Base-by-base conservation (phyloP, 2,888 invertebrate species). In the Pyralis farinalis region DNA sequence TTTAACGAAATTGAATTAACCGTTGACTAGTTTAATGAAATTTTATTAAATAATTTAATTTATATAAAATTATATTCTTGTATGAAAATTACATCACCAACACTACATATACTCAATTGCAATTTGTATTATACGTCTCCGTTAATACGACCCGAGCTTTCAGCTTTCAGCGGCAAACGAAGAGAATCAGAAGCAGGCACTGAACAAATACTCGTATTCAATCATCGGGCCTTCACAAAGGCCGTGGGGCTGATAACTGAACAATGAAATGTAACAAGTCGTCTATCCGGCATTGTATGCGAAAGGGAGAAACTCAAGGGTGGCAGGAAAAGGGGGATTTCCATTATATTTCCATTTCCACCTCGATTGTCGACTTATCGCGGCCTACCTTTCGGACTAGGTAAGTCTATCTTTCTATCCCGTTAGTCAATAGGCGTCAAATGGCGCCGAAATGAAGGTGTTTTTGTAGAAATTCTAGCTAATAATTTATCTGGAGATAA, bases 261-360 rank as follows among this genome's bases (percentile, higher is more conserved):
- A 88, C 88, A 88, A 87, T 88, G 88, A 86, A 87, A 87, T 85
- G 88, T 87, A 87, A 87, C 87, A 84, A 88, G 87, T 86, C 87
- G 86, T 86, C 83, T 80, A 80, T 84, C 77, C 81, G 69, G 77
- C 84, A 88, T 88, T 88, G 88, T 87, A 72, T 69, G 75, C 63
- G 63, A 57, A 54, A 54, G 58, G 63, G 51, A 51, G 55, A 46
- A 48, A 40, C 47, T 56, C 50, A 50, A 46, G 47, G 46, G 34
- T 36, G 56, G 58, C 58, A 47, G 53, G 44, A 45, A 46, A 47
- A 61, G 71, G 66, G 71, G 72, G 71, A 69, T 74, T 83, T 81
- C 85, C 87, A 88, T 88, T 88, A 88, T 86, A 88, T 87, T 88
- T 85, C 86, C 87, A 88, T 88, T 88, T 86, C 87, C 88, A 88